Base-by-base conservation (phyloP, 1,140 invertebrate genomes). In the Ganaspis sp. region DNA sequence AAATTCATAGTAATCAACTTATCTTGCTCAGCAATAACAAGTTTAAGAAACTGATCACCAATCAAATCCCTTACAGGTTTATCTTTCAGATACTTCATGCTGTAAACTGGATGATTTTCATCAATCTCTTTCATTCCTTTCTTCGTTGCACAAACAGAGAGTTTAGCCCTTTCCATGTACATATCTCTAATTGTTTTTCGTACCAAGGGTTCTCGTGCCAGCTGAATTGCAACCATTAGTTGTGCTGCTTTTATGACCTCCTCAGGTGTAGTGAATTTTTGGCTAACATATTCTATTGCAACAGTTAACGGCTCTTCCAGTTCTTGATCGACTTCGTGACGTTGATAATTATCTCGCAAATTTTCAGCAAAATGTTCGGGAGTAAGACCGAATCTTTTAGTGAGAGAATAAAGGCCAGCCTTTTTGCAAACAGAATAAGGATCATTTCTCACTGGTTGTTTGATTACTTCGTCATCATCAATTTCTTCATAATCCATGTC, bases 301-400 rank as follows among this genome's bases (percentile, higher is more conserved):
- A 97, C 90, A 77, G 97, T 95, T 11, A 92, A 84, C 0, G 98
- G 97, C 78, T 97, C 95, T 1, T 94, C 92, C 0, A 94, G 92
- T 82, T 96, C 96, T 90, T 99, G 98, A 64, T 99, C 97, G 2
- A 99, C 96, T 87, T 99, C 98, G 89, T 99, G 97, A 17, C 97
- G 93, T 86, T 98, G 97, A 91, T 99, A 99, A 88, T 98, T 98
- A 86, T 99, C 98, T 0, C 97, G 93, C 0, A 99, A 90, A 92
- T 99, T 99, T 91, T 99, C 98, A 4, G 97, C 98, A 90, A 99
- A 99, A 87, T 99, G 95, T 86, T 98, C 97, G 0, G 99, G 97
- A 2, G 95, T 96, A n/a, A 99, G 90, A 80, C 99, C 99, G 92
- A 99, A 99, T 79, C 95, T 96, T 87, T 97, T 97, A 1, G 97